phyloP scores from a whole-genome alignment of 92 coral and sea anemone species.

The Epizoanthus ramosus region DNA sequence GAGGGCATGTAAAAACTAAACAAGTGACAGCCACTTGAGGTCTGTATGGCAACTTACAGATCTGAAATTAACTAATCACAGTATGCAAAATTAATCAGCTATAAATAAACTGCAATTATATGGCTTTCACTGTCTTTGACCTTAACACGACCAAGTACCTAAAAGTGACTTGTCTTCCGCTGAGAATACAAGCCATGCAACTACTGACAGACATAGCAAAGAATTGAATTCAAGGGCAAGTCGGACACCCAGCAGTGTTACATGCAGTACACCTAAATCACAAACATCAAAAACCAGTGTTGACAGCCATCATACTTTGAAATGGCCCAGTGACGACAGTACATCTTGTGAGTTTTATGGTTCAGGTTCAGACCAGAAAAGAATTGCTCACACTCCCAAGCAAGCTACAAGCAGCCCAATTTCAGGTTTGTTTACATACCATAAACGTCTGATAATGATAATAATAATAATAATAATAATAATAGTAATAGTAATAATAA shows the following conservation, averaged over 20 bases:
- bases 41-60: too few species aligned
- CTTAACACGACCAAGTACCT: conserved; percentile 21
- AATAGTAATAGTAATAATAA: too few species aligned
- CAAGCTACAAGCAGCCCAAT: conserved; percentile 14
- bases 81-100: too few species aligned
- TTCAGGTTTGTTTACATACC: too few species aligned
- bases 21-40: too few species aligned
- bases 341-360: background rate
- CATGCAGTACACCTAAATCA: background rate
- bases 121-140: background rate
- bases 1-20: too few species aligned
- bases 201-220: conserved; percentile 21
- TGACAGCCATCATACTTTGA: background rate
- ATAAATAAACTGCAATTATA: background rate
- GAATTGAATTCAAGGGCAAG: background rate
- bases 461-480: too few species aligned
- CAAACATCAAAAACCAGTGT: background rate
- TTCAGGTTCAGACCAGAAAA: conserved; percentile 38
- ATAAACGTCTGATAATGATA: too few species aligned
- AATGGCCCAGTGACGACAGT: background rate
- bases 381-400: conserved; percentile 53
- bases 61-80: too few species aligned
- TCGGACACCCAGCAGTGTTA: background rate
- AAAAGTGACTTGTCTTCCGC: conserved; percentile 28
- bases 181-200: background rate